Evolutionary conservation across 1,140 invertebrate genomes (phyloP).

Genomic region (Spodoptera frugiperda): DNA sequence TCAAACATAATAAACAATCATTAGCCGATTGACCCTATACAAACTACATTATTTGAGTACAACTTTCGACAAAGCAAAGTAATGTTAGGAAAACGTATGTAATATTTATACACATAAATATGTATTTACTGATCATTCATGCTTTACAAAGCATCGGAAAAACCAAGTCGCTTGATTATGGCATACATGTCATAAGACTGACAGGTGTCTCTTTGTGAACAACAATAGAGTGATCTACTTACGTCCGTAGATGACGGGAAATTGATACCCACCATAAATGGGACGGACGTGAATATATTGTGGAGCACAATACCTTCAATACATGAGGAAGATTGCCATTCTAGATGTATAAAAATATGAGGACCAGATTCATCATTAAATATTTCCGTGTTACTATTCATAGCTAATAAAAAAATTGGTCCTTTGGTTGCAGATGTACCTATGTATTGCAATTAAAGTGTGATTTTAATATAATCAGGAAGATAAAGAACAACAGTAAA

Average conservation of each 20-base stretch:
- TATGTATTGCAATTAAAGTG: not conserved
- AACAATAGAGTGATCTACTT: constrained; percentile 16
- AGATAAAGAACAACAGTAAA: not conserved
- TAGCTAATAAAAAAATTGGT: not conserved
- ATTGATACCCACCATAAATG: constrained; percentile 31
- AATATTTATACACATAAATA: constrained; percentile 1
- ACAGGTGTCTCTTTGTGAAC: constrained; percentile 16
- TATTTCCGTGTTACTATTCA: not conserved
- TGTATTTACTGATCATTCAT: constrained; percentile 9
- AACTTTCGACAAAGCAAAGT: not conserved
- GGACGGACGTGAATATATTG: constrained; percentile 22
- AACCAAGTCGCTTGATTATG: not conserved
- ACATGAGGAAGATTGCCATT: not conserved
- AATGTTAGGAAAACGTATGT: no score
- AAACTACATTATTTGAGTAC: no score
- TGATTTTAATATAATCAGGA: not conserved
- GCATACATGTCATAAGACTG: not conserved
- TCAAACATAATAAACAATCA: no score
- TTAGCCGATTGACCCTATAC: no score
- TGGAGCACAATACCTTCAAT: not conserved
- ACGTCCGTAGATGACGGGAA: not conserved
- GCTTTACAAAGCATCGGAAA: not conserved
- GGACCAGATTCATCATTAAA: not conserved
- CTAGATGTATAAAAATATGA: not conserved
- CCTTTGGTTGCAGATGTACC: not conserved